phyloP scores from a whole-genome alignment of 2,888 invertebrate genomes.

The Sturmia bella region DNA sequence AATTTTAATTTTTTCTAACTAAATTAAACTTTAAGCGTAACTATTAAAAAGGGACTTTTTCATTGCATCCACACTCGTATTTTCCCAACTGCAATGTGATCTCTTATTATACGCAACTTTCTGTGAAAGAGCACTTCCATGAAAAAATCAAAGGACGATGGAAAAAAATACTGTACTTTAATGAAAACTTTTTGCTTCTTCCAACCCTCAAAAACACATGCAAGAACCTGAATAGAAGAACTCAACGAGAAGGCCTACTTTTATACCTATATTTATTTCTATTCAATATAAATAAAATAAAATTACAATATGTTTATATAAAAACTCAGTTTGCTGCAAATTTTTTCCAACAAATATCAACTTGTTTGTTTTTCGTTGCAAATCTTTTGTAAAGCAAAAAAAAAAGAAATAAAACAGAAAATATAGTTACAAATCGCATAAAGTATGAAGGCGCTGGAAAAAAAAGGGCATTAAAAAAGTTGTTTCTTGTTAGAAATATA shows the following conservation, averaged over 20 bases:
- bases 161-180: conserved; percentile 1
- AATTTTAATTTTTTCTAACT: too few relatives aligned
- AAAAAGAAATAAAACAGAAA: conserved; percentile 29
- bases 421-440: conserved; percentile 58
- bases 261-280: conserved; percentile 32
- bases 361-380: conserved; percentile 36
- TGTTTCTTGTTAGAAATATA: conserved; percentile 61
- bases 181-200: conserved; percentile 40
- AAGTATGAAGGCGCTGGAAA: conserved; percentile 41
- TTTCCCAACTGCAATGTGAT: too few relatives aligned
- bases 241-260: conserved; percentile 34
- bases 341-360: conserved; percentile 13
- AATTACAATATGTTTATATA: conserved; percentile 56
- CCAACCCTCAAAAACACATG: background rate
- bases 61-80: too few relatives aligned
- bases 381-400: conserved; percentile 30
- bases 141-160: background rate
- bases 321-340: conserved; percentile 30
- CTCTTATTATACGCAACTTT: too few relatives aligned
- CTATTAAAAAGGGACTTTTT: too few relatives aligned
- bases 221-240: background rate
- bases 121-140: too few relatives aligned
- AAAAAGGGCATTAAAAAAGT: conserved; percentile 31
- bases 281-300: conserved; percentile 57
- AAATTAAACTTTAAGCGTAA: too few relatives aligned